Percentiles rank a stretch among this genome's conserved stretches.
These are phyloP conservation scores for Myotis daubentonii DNA, from an alignment of 2,797 vertebrate genomes.

Conservation along the genomic window DNA sequence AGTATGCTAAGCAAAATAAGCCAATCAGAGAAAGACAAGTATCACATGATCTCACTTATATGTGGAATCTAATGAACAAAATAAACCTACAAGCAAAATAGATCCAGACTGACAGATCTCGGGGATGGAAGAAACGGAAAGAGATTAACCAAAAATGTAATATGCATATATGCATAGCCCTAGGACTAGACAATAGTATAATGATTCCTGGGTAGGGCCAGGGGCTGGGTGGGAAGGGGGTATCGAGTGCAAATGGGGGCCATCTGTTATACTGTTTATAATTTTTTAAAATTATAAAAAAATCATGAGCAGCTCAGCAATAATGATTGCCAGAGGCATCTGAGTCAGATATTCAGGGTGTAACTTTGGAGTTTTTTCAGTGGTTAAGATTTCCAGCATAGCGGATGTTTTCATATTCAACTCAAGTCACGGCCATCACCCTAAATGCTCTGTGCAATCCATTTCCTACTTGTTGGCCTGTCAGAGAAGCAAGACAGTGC, in stretches of 20 bases:
- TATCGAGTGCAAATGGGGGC: neutral
- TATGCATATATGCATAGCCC: neutral
- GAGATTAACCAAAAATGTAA: neutral
- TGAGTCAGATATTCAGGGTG: constrained; percentile 52
- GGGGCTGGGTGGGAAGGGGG: neutral
- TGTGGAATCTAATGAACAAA: neutral
- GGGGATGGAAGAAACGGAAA: neutral
- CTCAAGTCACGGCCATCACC: neutral
- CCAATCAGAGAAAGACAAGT: neutral
- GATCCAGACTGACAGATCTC: neutral
- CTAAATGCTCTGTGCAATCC: neutral
- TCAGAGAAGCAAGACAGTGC: neutral
- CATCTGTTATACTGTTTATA: neutral
- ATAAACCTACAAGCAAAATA: neutral
- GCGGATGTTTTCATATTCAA: constrained; percentile 15
- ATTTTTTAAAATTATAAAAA: neutral
- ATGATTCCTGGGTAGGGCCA: neutral
- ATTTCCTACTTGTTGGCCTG: neutral
- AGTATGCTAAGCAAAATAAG: neutral
- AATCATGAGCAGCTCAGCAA: neutral
- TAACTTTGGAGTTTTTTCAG: constrained; percentile 8
- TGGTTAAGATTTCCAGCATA: constrained; percentile 50
- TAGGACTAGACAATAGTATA: neutral
- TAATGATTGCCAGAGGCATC: neutral
- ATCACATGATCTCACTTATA: neutral